These are phyloP conservation scores for Xanthia togata DNA, from an alignment of 2,888 invertebrate species.

Conservation along the genomic window DNA sequence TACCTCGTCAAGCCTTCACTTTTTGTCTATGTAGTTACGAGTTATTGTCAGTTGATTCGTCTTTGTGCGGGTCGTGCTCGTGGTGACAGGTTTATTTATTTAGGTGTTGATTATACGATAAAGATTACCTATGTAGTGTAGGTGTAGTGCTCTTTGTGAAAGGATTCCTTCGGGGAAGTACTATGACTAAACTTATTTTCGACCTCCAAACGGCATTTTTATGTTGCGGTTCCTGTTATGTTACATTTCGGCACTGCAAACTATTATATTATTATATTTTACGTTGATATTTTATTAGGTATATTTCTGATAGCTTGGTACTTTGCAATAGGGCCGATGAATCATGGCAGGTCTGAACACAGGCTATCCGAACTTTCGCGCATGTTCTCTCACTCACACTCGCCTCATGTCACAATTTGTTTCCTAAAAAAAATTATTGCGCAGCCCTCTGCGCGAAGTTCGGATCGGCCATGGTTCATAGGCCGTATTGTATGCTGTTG, in stretches of 20 bases:
- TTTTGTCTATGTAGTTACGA: conserved; percentile 53
- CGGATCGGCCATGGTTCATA: neutral
- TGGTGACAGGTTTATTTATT: conserved; percentile 39
- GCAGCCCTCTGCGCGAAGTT: neutral
- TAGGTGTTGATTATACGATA: conserved; percentile 15
- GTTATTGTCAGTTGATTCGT: conserved; percentile 46
- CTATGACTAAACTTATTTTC: neutral
- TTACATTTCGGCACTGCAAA: neutral
- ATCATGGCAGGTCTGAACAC: neutral
- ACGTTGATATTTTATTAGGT: neutral
- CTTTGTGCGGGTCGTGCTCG: conserved; percentile 12
- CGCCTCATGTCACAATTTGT: neutral
- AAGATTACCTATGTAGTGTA: neutral
- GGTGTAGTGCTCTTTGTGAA: neutral
- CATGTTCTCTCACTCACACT: neutral
- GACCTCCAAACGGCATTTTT: neutral
- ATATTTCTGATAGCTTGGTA: neutral
- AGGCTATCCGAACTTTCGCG: neutral
- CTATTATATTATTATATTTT: too few relatives aligned
- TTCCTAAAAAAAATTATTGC: neutral
- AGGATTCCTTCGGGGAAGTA: conserved; percentile 1
- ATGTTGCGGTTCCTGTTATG: neutral
- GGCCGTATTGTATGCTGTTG: neutral
- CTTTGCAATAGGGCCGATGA: neutral
- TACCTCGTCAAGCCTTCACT: conserved; percentile 28